Conservation (phyloP, 2,888 invertebrate species). For the Pseudococcus viburni region DNA sequence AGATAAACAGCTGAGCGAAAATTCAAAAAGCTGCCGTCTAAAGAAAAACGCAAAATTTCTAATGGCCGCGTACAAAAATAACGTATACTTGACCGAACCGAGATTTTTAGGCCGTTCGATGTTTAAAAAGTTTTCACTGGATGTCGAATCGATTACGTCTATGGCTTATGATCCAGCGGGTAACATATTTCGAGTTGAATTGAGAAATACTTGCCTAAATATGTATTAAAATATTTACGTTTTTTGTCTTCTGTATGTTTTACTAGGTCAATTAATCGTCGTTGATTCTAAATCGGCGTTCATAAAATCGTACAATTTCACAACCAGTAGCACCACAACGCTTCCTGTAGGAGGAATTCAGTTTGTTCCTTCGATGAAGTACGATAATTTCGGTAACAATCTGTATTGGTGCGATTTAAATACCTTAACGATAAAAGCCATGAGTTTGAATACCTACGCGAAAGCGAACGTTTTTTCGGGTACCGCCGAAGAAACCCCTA, state of each 20-base stretch:
- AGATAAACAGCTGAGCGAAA: slow-evolving; percentile 76
- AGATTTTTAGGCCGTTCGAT: slow-evolving; percentile 63
- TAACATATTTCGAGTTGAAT: slow-evolving; percentile 33
- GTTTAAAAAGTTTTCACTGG: slow-evolving; percentile 52
- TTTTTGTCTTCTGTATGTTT: background rate
- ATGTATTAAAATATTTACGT: background rate
- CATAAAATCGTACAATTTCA: slow-evolving; percentile 72
- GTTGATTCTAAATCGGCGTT: slow-evolving; percentile 73
- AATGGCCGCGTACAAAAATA: slow-evolving; percentile 55
- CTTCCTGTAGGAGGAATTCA: slow-evolving; percentile 72
- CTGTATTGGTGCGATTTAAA: slow-evolving; percentile 82
- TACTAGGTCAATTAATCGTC: slow-evolving; percentile 71
- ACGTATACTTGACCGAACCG: slow-evolving; percentile 62
- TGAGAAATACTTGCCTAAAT: background rate
- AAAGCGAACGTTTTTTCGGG: slow-evolving; percentile 77
- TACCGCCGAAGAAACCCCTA: slow-evolving; percentile 76
- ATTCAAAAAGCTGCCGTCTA: slow-evolving; percentile 75
- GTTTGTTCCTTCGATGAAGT: slow-evolving; percentile 76
- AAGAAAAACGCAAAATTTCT: slow-evolving; percentile 67
- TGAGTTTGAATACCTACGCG: slow-evolving; percentile 76
- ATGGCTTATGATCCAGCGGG: slow-evolving; percentile 79
- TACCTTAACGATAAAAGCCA: slow-evolving; percentile 77
- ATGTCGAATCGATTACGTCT: slow-evolving; percentile 71
- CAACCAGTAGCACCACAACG: slow-evolving; percentile 69
- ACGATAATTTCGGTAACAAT: slow-evolving; percentile 81